phyloP scores from a whole-genome alignment of 2,113 vertebrate genomes.

The Lutjanus erythropterus region DNA sequence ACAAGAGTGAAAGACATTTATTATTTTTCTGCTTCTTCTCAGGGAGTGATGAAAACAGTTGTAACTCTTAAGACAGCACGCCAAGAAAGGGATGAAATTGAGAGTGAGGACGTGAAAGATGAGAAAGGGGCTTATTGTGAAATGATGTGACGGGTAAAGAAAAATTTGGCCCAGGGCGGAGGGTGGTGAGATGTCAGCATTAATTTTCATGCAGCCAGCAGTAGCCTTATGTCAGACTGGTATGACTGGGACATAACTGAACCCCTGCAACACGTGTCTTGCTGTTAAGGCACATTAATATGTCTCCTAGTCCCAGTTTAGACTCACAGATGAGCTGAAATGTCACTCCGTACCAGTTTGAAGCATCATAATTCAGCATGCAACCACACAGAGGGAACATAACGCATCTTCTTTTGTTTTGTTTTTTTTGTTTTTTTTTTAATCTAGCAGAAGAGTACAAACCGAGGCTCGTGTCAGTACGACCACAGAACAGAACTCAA shows the following conservation, averaged over 20 bases:
- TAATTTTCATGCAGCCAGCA: no score
- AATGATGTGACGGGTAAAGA: neutral
- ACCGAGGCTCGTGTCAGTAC: neutral
- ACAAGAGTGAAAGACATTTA: neutral
- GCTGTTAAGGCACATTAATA: no score
- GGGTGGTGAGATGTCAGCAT: neutral
- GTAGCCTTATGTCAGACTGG: no score
- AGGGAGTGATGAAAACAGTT: conserved; percentile 30
- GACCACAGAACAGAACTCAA: conserved; percentile 42
- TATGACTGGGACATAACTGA: no score
- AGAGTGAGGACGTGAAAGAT: neutral
- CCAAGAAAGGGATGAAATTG: neutral
- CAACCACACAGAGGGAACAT: neutral
- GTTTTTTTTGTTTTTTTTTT: neutral
- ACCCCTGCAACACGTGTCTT: neutral
- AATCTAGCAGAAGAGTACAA: conserved; percentile 5
- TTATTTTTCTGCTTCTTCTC: conserved; percentile 2
- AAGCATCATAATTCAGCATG: neutral
- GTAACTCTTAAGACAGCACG: neutral
- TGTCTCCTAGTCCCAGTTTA: no score
- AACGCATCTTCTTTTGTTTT: neutral
- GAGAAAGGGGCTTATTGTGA: neutral
- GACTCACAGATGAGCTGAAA: no score
- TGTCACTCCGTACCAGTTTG: neutral
- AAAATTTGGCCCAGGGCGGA: neutral